phyloP scores from a whole-genome alignment of 2,888 invertebrate species.

The Anticlea derivata region DNA sequence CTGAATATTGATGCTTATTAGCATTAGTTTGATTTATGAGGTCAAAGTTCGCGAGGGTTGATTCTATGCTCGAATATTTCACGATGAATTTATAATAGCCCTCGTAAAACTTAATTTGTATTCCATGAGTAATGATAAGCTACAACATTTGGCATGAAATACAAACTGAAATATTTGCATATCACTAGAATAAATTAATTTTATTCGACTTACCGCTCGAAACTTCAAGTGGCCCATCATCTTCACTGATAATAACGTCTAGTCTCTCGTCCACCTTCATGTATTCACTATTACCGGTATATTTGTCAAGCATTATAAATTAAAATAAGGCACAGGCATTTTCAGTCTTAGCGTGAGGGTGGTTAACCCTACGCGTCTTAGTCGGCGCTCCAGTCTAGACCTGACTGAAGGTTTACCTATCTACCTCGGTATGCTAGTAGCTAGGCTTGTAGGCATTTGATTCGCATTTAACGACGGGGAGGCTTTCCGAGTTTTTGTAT shows the following conservation, averaged over 20 bases:
- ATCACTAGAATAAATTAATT: background rate
- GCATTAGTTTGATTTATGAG: slow-evolving; percentile 37
- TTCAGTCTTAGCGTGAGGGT: slow-evolving; percentile 17
- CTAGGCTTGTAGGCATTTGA: slow-evolving; percentile 29
- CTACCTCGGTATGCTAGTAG: slow-evolving; percentile 20
- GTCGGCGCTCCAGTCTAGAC: slow-evolving; percentile 39
- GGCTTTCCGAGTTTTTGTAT: slow-evolving; percentile 24
- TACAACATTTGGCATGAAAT: slow-evolving; percentile 4
- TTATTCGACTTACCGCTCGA: slow-evolving; percentile 18
- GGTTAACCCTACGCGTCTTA: slow-evolving; percentile 35
- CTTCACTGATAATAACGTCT: slow-evolving; percentile 18
- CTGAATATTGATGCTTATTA: slow-evolving; percentile 43
- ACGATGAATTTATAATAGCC: slow-evolving; percentile 16
- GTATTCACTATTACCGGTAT: slow-evolving; percentile 14
- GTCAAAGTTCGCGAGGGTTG: slow-evolving; percentile 36
- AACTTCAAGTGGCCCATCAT: slow-evolving; percentile 21
- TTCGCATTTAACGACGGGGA: slow-evolving; percentile 30
- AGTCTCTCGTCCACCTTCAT: slow-evolving; percentile 17
- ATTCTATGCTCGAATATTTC: slow-evolving; percentile 19
- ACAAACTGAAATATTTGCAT: slow-evolving; percentile 6
- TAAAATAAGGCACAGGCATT: slow-evolving; percentile 6
- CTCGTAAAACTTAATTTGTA: slow-evolving; percentile 16
- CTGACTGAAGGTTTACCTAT: slow-evolving; percentile 21
- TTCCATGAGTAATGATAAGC: slow-evolving; percentile 10
- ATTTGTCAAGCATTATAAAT: slow-evolving; percentile 17